phyloP scores from a whole-genome alignment of 2,113 vertebrate genomes.

The Paraplagusia blochii region DNA sequence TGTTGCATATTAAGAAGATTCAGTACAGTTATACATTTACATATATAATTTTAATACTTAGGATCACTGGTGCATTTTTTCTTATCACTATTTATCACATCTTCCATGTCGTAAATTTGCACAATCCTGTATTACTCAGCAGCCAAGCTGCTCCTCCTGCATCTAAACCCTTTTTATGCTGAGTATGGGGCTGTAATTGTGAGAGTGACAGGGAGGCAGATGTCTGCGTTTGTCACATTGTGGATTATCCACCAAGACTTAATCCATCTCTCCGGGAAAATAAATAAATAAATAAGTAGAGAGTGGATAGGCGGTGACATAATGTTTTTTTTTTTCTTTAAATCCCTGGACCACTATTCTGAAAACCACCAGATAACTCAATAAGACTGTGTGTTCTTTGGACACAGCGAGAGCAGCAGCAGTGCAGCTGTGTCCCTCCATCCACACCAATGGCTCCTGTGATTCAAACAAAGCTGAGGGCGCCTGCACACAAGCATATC shows the following conservation, averaged over 20 bases:
- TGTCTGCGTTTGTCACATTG: conserved; percentile 48
- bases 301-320: background rate
- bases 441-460: conserved; percentile 39
- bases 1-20: background rate
- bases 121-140: background rate
- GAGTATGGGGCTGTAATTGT: conserved; percentile 7
- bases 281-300: conserved; percentile 18
- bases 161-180: conserved; percentile 13
- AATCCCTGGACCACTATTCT: conserved; percentile 3
- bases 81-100: no score
- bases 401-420: conserved; percentile 14
- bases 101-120: background rate
- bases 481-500: conserved; percentile 52
- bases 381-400: conserved; percentile 18
- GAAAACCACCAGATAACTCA: background rate
- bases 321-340: background rate
- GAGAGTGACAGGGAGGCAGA: conserved; percentile 35
- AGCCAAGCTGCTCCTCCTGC: background rate
- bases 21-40: background rate
- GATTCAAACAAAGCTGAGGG: conserved; percentile 59
- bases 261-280: conserved; percentile 38
- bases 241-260: conserved; percentile 51
- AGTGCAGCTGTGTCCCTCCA: conserved; percentile 26
- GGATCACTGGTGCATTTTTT: background rate
- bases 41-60: conserved; percentile 7